Evolutionary conservation across 2,797 vertebrate genomes (phyloP), one percentile per base, ranked within the genome.

Genomic region (Amblyraja radiata): DNA sequence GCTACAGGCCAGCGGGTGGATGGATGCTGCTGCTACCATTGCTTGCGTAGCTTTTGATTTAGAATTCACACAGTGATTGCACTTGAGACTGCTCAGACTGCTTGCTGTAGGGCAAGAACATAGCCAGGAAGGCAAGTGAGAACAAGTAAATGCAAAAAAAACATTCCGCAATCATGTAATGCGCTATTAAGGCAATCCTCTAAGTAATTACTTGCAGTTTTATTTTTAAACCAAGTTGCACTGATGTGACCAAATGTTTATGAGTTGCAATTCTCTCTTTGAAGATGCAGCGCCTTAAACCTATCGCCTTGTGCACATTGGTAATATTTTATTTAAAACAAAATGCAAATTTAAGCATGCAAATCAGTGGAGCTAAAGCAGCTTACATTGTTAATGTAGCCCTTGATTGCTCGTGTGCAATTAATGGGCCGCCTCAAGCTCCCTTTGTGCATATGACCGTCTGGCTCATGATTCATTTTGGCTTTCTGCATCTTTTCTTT

Each of bases 241-340:
- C 65, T 36, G n/a, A 63, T 88, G 84, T 88, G 61, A 88, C n/a
- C 63, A 88, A 36, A 68, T 88, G 84, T 88, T 88, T 88, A 65
- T 68, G 84, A 88, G 61, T 65, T 36, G 84, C n/a, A 68, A 68
- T 88, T 68, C 36, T 21, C 61, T 68, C n/a, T 68, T 68, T 88
- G 84, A 25, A 68, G 65, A 88, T 36, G n/a, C 68, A 18, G 14
- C 7, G 8, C 86, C 81, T 6, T 65, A 65, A 88, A 36, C 6
- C n/a, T 36, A 36, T 65, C 32, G 61, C 84, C n/a, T 88, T 32
- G 32, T 8, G 9, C n/a, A 65, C 61, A 88, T n/a, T 8, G 6
- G 84, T 61, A 88, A 88, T 65, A 36, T 65, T 88, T 88, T 68
- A 36, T 68, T 88, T 32, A 68, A 68, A 88, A 68, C 68, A 9